Evolutionary conservation across 2,888 invertebrate species (phyloP).

Genomic region (Pyrrhosoma nymphula): DNA sequence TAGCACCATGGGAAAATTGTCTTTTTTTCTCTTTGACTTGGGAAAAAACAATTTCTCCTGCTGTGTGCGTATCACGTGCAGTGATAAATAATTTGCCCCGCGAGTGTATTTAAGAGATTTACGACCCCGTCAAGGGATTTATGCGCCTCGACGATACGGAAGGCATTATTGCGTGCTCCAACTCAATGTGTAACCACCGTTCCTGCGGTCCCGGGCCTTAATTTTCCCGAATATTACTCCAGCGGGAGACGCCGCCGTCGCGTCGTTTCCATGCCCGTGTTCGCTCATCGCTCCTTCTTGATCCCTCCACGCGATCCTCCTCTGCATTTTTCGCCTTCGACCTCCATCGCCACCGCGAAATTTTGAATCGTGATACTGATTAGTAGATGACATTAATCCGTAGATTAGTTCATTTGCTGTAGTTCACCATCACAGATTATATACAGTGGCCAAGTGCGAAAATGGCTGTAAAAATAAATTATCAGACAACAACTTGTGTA

Average conservation of each 20-base stretch:
- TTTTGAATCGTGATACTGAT: not conserved
- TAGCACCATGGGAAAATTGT: not conserved
- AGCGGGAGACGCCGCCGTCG: not conserved
- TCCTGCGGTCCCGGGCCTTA: not conserved
- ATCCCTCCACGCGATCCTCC: not conserved
- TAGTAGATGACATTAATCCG: too few species aligned
- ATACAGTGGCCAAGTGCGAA: too few species aligned
- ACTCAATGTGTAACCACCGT: conserved; percentile 20
- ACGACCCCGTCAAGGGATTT: not conserved
- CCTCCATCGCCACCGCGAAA: not conserved
- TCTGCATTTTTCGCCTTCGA: not conserved
- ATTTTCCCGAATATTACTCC: conserved; percentile 12
- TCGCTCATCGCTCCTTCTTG: not conserved
- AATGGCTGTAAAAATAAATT: too few species aligned
- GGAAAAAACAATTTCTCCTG: not conserved
- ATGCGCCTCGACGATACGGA: not conserved
- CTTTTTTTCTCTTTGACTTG: not conserved
- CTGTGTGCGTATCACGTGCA: not conserved
- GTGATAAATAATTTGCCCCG: not conserved
- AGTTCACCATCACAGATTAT: too few species aligned
- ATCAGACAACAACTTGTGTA: too few species aligned
- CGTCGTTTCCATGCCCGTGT: not conserved
- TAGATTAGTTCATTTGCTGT: too few species aligned
- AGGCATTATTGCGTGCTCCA: conserved; percentile 24
- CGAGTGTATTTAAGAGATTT: not conserved